A percentile compares a stretch with the other conserved stretches of the same genome.
Evolutionary conservation across 2,113 vertebrate genomes (phyloP).

Genomic region (Pampusana beccarii): DNA sequence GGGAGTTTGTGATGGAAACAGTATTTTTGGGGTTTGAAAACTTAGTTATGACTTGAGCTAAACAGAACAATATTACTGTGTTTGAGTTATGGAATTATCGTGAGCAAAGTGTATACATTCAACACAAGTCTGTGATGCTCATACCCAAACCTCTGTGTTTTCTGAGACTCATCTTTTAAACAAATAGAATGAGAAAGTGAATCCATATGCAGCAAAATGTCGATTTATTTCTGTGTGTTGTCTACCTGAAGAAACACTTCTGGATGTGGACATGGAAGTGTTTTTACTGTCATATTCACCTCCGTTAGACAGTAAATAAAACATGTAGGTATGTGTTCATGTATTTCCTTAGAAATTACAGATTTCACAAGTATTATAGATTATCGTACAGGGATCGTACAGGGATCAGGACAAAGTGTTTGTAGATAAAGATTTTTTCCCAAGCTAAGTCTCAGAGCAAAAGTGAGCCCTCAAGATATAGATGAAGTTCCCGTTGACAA

Average conservation of each 20-base stretch:
- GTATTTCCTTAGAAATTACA: neutral
- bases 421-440: neutral
- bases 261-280: neutral
- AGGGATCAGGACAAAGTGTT: neutral
- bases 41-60: neutral
- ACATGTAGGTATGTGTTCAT: rapidly evolving
- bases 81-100: neutral
- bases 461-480: neutral
- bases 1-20: neutral
- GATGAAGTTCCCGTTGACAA: neutral
- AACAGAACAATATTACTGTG: neutral
- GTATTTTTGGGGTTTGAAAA: neutral
- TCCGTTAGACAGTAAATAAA: neutral
- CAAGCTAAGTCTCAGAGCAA: neutral
- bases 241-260: neutral
- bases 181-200: neutral
- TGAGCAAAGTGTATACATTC: neutral
- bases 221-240: neutral
- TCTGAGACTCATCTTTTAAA: neutral
- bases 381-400: neutral
- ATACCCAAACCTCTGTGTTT: neutral
- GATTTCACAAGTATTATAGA: neutral
- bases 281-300: neutral
- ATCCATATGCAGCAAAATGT: neutral
- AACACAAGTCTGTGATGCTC: neutral